Conservation (phyloP, 2,113 vertebrate genomes). For the Trochalopteron elliotii region DNA sequence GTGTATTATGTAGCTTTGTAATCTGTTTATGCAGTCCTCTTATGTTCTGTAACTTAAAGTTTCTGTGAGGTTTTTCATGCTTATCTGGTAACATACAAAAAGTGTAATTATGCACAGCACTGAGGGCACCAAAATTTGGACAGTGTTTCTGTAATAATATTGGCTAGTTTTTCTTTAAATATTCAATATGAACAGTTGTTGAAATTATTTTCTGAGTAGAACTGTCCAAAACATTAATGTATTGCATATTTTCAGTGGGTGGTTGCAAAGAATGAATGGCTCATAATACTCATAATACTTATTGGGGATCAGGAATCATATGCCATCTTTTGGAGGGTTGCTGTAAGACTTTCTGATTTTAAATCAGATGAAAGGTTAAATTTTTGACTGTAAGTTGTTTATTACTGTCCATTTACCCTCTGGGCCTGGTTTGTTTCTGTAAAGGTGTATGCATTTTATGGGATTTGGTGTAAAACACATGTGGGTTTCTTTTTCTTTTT, state of each 20-base stretch:
- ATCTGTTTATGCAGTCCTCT: not conserved
- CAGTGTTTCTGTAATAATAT: not conserved
- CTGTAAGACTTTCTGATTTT: not conserved
- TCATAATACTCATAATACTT: not conserved
- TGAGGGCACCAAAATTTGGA: not conserved
- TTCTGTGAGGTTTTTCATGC: not conserved
- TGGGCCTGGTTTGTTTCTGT: not conserved
- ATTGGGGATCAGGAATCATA: accelerated
- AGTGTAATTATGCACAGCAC: not conserved
- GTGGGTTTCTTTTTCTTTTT: not conserved
- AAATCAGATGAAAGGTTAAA: not conserved
- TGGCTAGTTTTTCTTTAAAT: not conserved
- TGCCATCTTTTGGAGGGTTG: not conserved
- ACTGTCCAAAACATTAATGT: not conserved
- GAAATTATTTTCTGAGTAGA: not conserved
- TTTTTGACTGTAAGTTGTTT: not conserved
- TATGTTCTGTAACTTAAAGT: not conserved
- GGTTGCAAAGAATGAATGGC: not conserved
- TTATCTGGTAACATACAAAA: not conserved
- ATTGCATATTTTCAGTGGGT: not conserved
- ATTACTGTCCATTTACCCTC: not conserved
- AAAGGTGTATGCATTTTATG: not conserved
- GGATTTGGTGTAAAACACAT: not conserved
- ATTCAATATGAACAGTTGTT: not conserved
- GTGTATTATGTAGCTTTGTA: not conserved